Base-by-base conservation (phyloP, 2,888 invertebrate species). In the Leuctra nigra region DNA sequence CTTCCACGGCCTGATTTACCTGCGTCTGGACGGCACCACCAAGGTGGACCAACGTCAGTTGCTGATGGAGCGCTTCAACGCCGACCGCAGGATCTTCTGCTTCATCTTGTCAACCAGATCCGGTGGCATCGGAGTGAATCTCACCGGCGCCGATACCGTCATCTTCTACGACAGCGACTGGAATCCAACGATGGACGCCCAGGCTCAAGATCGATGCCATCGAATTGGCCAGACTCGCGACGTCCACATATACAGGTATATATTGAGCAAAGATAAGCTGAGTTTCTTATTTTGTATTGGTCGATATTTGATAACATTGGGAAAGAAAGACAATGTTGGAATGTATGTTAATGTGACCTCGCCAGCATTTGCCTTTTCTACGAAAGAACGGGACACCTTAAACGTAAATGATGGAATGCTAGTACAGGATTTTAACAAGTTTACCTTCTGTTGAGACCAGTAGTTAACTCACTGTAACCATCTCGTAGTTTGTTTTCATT, bases 181-280 rank as follows among this genome's bases (percentile, higher is more conserved):
- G 98, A 98, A 98, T 80, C 98, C 98, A 53, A 98, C 97, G 4
- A 98, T 99, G 97, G 99, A 99, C 77, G 97, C 97, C 60, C 93
- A 94, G 72, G 93, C 92, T 62, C 92, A 92, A 74, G 93, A 93
- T 76, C 82, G 96, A 65, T 97, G 97, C 73, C 99, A 99, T 78
- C 84, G 99, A 67, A 99, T 99, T 72, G 99, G 99, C 0, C 99
- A 99, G 77, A 99, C 98, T 16, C 80, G 97, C 65, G 97, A 99
- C 80, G 99, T 99, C 61, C 95, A 97, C 75, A 97, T 99, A 69
- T 98, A 94, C 75, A 78, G 84, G 81, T 80, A 9, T 6, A n/a
- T n/a, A n/a, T n/a, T n/a, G n/a, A n/a, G n/a, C n/a, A n/a, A n/a
- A n/a, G n/a, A n/a, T n/a, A n/a, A n/a, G n/a, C n/a, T n/a, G n/a